Base-by-base conservation (phyloP, 2,797 vertebrate genomes). In the Sylvilagus floridanus region DNA sequence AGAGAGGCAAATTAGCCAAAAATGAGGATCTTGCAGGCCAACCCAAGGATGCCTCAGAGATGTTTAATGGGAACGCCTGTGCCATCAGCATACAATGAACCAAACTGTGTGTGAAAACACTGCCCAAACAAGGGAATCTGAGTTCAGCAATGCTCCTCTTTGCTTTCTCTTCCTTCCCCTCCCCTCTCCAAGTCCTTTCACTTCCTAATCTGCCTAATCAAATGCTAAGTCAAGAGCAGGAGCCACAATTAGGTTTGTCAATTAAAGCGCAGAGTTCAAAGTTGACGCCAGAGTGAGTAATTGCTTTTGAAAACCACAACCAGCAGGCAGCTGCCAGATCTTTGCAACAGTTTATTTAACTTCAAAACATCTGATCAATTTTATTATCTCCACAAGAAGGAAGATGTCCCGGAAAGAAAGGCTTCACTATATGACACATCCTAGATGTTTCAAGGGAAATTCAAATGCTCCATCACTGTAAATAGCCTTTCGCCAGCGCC, bases 351-450 rank as follows among this genome's bases (percentile, higher is more conserved):
- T 97, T 97, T 97, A 97, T 95, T 97, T 97, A 97, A 97, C 97
- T 96, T 97, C 95, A 77, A 96, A 97, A 97, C 96, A 97, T 96
- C 95, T 94, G 97, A 97, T 97, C 96, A 94, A 97, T 97, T 97
- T 97, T 97, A 97, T 96, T 96, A 97, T 97, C 95, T 96, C 65
- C 47, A 86, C 87, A 11, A 96, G 82, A 97, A 95, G 60, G 82
- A 86, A 92, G 79, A 89, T 76, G 90, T 95, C 89, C 96, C 63
- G 86, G 87, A 95, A 96, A 90, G 94, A 7, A 65, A 32, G n/a
- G 52, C 88, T 95, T 84, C 82, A 91, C 96, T 95, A 95, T 35
- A 72, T 86, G 88, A 71, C 85, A 92, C 79, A 91, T 94, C 81
- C 84, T 88, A 60, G 77, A 62, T 78, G 93, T 76, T 76, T 32